Base-by-base conservation (phyloP, 2,113 vertebrate genomes). In the Psephotus haematonotus region DNA sequence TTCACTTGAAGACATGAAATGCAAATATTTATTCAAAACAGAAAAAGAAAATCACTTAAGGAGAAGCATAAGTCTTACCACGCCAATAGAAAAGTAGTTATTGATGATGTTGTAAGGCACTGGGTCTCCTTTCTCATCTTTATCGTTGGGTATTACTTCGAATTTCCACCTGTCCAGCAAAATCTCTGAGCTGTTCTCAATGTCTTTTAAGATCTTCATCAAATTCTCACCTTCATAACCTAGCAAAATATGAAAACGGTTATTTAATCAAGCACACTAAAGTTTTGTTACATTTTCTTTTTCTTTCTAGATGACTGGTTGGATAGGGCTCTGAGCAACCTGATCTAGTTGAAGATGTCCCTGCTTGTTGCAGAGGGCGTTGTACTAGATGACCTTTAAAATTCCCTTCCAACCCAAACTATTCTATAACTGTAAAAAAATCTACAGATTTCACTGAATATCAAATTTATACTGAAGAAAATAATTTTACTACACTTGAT, bases 141-240 rank as follows among this genome's bases (percentile, higher is more conserved):
- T 99, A 97, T 99, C 99, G 8, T 98, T 98, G 62, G 99, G 98
- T 55, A 98, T 98, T 72, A 98, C 98, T 97, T 98, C 98, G 0
- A 98, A 98, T 93, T 98, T 98, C 98, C 98, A 98, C 75, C 98
- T 98, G 95, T 98, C 98, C 94, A 98, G 82, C 92, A 98, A 98
- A 89, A 98, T 97, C 93, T 99, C 99, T 43, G 98, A 98, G 97
- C 99, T 99, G 97, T 99, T 99, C 86, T 99, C 99, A 75, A 99
- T 99, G 96, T 99, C 99, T 98, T 98, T 98, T 44, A 99, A 97
- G 77, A 99, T 98, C 97, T 99, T 99, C 94, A 99, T 97, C 94
- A 99, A 97, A 96, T 98, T 99, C 92, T 99, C 99, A 47, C 99
- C 99, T 97, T 99, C 99, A 60, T 99, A 99, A 52, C 99, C 99